phyloP scores from a whole-genome alignment of 2,888 invertebrate species.

The Phlogophora meticulosa region DNA sequence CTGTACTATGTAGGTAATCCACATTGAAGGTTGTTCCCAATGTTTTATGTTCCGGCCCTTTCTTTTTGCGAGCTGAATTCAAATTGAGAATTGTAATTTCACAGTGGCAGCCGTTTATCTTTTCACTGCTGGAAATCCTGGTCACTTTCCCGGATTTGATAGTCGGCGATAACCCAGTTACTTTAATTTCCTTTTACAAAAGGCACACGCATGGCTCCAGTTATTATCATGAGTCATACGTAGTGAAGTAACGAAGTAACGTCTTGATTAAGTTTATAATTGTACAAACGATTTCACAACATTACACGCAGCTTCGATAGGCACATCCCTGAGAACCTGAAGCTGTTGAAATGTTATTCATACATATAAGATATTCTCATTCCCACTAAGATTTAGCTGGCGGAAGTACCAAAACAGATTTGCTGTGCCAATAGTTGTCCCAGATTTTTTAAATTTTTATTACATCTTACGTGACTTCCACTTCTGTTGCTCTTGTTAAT shows the following conservation, averaged over 20 bases:
- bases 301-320: conserved; percentile 9
- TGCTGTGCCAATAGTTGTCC: conserved; percentile 59
- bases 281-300: conserved; percentile 28
- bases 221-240: conserved; percentile 11
- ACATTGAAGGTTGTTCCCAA: conserved; percentile 75
- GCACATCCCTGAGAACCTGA: conserved; percentile 55
- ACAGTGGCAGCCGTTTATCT: conserved; percentile 32
- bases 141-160: conserved; percentile 41
- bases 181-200: conserved; percentile 28
- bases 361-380: conserved; percentile 25
- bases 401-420: conserved; percentile 47
- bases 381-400: conserved; percentile 35
- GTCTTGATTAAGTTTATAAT: conserved; percentile 8
- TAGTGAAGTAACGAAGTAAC: conserved; percentile 2
- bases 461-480: conserved; percentile 64
- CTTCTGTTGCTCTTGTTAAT: conserved; percentile 52
- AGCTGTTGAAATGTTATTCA: conserved; percentile 56
- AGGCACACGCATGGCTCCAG: conserved; percentile 3
- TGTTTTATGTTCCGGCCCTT: conserved; percentile 73
- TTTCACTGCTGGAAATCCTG: conserved; percentile 42
- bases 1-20: conserved; percentile 70
- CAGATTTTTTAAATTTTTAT: conserved; percentile 59
- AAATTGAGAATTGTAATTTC: conserved; percentile 58
- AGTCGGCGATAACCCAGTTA: conserved; percentile 36
- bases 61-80: conserved; percentile 76